phyloP scores from a whole-genome alignment of 2,113 vertebrate genomes.

The Daboia siamensis region DNA sequence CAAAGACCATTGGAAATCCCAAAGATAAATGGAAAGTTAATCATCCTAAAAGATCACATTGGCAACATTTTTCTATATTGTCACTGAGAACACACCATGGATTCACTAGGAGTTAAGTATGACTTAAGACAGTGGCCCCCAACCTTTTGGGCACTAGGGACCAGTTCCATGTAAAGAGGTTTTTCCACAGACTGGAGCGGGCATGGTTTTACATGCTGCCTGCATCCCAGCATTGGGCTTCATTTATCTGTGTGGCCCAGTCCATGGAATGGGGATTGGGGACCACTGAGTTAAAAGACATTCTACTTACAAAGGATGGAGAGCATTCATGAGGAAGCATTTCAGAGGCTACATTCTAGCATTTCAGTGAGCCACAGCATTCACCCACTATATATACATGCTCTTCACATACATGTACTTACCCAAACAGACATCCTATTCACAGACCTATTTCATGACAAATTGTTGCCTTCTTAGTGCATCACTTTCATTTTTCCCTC shows the following conservation, averaged over 20 bases:
- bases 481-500: neutral
- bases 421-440: neutral
- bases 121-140: neutral
- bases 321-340: neutral
- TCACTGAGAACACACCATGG: neutral
- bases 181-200: too few species aligned
- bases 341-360: neutral
- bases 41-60: neutral
- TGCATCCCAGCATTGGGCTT: neutral
- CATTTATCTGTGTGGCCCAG: neutral
- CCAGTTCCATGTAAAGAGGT: neutral
- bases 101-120: neutral
- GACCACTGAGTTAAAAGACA: neutral
- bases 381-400: neutral
- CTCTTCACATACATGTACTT: neutral
- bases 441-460: neutral
- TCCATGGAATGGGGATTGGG: neutral
- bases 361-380: neutral
- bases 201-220: too few species aligned
- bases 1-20: neutral
- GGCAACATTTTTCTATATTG: neutral
- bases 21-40: neutral
- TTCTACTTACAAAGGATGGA: neutral
- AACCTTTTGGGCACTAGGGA: neutral
- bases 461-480: neutral